phyloP scores from a whole-genome alignment of 2,888 invertebrate species.

The Calameuta filiformis region DNA sequence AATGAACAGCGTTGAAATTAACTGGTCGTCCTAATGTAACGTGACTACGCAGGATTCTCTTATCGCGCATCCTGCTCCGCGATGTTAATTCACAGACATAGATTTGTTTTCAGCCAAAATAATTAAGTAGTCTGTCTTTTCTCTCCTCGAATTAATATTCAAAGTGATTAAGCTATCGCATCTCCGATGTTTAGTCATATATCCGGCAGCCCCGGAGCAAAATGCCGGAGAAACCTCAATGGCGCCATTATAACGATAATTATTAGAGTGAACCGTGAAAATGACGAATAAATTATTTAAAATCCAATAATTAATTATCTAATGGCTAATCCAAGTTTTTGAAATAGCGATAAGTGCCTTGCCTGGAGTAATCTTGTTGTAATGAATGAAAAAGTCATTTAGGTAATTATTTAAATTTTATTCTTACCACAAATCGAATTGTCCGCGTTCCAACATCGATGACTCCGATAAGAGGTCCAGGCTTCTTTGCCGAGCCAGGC shows the following conservation, averaged over 20 bases:
- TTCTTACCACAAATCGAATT: conserved; percentile 82
- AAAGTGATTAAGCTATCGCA: neutral
- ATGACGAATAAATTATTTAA: neutral
- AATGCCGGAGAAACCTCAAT: neutral
- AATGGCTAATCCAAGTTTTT: neutral
- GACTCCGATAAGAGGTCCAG: conserved; percentile 80
- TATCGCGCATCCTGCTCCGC: neutral
- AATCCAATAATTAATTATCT: neutral
- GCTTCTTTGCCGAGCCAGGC: conserved; percentile 43
- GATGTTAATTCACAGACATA: neutral
- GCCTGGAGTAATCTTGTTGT: neutral
- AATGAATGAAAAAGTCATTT: neutral
- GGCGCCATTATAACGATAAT: neutral
- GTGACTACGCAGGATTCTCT: neutral
- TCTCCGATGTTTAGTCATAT: neutral
- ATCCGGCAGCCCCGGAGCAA: neutral
- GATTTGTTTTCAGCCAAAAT: neutral
- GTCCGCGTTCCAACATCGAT: conserved; percentile 97
- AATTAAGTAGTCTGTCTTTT: neutral
- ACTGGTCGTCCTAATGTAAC: neutral
- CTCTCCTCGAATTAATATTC: neutral
- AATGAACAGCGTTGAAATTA: neutral
- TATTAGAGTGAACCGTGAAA: no score
- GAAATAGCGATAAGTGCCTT: neutral
- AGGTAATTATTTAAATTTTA: neutral